A percentile compares a stretch with the other conserved stretches of the same genome.
These are phyloP conservation scores for Hemichromis elongatus DNA, from an alignment of 2,113 vertebrate genomes.

Conservation along the genomic window DNA sequence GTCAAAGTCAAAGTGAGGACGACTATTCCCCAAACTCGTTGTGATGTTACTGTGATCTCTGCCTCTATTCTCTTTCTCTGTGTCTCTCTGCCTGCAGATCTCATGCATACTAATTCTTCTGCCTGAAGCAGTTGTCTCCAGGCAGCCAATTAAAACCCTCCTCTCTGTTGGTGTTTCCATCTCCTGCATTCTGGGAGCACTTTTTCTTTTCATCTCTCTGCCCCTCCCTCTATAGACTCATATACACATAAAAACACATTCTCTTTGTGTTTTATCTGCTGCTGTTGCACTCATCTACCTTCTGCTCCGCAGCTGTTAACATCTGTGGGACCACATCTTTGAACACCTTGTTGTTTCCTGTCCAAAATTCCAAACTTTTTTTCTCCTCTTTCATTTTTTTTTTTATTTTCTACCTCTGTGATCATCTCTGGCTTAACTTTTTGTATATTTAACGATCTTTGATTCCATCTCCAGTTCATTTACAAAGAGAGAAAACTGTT, in stretches of 20 bases:
- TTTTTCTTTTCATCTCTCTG: constrained; percentile 48
- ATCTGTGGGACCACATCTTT: constrained; percentile 33
- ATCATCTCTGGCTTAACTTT: not conserved
- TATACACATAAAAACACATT: constrained; percentile 12
- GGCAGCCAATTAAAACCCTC: constrained; percentile 75
- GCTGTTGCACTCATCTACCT: constrained; percentile 38
- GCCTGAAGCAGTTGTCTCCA: constrained; percentile 71
- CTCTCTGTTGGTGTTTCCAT: constrained; percentile 50
- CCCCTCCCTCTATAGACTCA: constrained; percentile 25
- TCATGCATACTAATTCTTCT: constrained; percentile 68
- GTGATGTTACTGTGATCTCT: constrained; percentile 49
- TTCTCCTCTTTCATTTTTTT: not conserved
- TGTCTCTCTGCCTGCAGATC: constrained; percentile 36
- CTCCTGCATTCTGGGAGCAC: constrained; percentile 59
- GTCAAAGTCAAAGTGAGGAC: constrained; percentile 36
- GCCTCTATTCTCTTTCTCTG: constrained; percentile 12
- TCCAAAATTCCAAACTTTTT: constrained; percentile 21
- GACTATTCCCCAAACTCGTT: constrained; percentile 31
- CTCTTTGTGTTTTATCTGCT: constrained; percentile 50
- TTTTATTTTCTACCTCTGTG: not conserved
- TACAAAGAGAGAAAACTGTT: not conserved
- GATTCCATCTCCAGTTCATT: not conserved
- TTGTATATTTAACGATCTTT: not conserved
- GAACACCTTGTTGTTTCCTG: constrained; percentile 17
- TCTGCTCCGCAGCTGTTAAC: constrained; percentile 53